These are phyloP conservation scores for Dreissena rostriformis DNA, from an alignment of 1,140 invertebrate species.

Conservation along the genomic window DNA sequence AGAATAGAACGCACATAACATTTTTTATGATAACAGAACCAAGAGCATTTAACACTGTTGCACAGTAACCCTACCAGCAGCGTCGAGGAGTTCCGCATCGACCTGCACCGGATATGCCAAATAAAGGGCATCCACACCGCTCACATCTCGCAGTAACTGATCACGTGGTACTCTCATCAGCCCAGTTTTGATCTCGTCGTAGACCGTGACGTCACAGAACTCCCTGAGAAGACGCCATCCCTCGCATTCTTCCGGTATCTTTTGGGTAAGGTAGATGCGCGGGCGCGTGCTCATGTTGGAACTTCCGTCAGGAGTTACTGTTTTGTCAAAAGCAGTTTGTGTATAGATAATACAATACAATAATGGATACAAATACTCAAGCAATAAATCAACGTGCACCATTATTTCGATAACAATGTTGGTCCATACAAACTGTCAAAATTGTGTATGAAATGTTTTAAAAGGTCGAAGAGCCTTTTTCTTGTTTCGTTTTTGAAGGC, in stretches of 20 bases:
- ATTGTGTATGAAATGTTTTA: too few species aligned
- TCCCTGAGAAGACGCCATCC: neutral
- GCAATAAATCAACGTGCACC: too few species aligned
- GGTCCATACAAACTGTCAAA: too few species aligned
- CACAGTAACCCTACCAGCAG: slow-evolving; percentile 81
- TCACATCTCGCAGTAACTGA: slow-evolving; percentile 87
- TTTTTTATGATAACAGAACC: neutral
- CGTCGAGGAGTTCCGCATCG: slow-evolving; percentile 88
- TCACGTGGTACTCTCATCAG: slow-evolving; percentile 79
- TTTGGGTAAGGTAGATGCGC: slow-evolving; percentile 23
- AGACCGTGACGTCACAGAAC: slow-evolving; percentile 45
- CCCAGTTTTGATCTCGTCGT: slow-evolving; percentile 43
- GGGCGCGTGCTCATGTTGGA: slow-evolving; percentile 27
- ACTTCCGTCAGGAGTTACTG: too few species aligned
- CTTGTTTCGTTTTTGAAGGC: too few species aligned
- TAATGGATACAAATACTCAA: too few species aligned
- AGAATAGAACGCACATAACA: neutral
- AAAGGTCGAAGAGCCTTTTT: too few species aligned
- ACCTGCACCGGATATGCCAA: slow-evolving; percentile 93
- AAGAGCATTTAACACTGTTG: neutral
- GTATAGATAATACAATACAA: too few species aligned
- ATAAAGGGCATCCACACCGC: slow-evolving; percentile 89
- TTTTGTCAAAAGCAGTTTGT: too few species aligned
- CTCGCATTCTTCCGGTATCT: slow-evolving; percentile 14
- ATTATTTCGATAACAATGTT: too few species aligned